Conservation (phyloP, 2,797 vertebrate species). For the Enteromius trimaculatus region DNA sequence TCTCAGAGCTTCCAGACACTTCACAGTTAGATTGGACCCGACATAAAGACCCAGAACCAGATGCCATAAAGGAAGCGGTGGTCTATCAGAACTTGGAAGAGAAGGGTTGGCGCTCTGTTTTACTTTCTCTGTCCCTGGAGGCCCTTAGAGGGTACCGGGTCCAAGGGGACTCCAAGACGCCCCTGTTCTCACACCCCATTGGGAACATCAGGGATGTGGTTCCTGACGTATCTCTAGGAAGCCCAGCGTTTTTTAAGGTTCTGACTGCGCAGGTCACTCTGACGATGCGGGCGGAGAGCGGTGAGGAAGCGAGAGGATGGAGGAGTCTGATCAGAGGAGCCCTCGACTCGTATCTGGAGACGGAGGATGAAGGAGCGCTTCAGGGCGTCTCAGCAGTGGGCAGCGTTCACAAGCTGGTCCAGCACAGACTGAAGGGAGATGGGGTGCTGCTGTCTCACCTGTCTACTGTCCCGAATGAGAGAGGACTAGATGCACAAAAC, state of each 20-base stretch:
- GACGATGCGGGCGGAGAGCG: conserved; percentile 82
- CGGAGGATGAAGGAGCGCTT: conserved; percentile 76
- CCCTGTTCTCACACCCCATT: conserved; percentile 77
- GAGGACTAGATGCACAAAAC: conserved; percentile 88
- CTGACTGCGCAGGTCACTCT: conserved; percentile 85
- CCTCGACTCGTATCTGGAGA: conserved; percentile 88
- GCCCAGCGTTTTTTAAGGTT: conserved; percentile 88
- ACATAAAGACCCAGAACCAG: conserved; percentile 76
- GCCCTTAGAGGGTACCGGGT: conserved; percentile 84
- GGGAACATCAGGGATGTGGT: conserved; percentile 90
- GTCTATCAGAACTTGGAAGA: conserved; percentile 80
- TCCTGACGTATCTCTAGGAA: conserved; percentile 86
- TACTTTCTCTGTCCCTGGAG: conserved; percentile 91
- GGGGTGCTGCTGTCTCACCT: conserved; percentile 84
- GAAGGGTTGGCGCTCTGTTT: conserved; percentile 80
- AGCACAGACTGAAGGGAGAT: conserved; percentile 84
- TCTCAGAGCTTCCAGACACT: conserved; percentile 15
- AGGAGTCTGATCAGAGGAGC: conserved; percentile 85
- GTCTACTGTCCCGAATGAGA: conserved; percentile 85
- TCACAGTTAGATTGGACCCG: conserved; percentile 78
- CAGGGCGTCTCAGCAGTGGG: conserved; percentile 69
- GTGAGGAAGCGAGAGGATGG: conserved; percentile 85
- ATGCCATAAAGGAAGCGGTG: conserved; percentile 90
- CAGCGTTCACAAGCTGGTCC: conserved; percentile 84
- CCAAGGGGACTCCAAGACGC: conserved; percentile 78